Base-by-base conservation (phyloP, 2,113 vertebrate genomes). In the Sinocyclocheilus anshuiensis region DNA sequence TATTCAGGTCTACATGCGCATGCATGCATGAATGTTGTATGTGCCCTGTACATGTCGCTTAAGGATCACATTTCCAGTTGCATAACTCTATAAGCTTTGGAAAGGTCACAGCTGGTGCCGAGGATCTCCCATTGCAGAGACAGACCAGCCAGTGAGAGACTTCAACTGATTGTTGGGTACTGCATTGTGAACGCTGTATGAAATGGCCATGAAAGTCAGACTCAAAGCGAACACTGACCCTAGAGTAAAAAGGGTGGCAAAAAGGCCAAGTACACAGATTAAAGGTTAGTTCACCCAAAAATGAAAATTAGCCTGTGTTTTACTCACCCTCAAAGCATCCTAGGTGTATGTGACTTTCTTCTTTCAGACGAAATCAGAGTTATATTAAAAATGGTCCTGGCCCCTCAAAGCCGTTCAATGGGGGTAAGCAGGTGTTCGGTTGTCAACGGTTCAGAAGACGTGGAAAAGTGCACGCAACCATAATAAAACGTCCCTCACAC, bases 51-150 rank as follows among this genome's bases (percentile, higher is more conserved):
- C 76, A 63, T 18, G 69, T 78, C 77, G 18, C 29, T 18, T 9
- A 72, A 53, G 18, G 79, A 33, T 85, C 86, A 83, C 22, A 74
- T 87, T 86, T 86, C 87, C 57, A 36, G 86, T 77, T 50, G 36
- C 83, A 81, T 33, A 77, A 13, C 39, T 33, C 15, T 12, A n/a
- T 10, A 55, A 39, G 13, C 24, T 78, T 55, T 87, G 26, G 72
- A 69, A 45, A 45, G 16, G 77, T 55, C 24, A 87, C 78, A 89
- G 85, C 78, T 83, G 86, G 29, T 67, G 26, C 53, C 24, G 5
- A 42, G 63, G 63, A 26, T 82, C 63, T 69, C 42, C 24, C 42
- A 71, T 53, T 50, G 24, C 42, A 71, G 11, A 69, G 42, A 8
- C 22, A 4, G 48, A n/a, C n/a, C 55, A 63, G 55, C n/a, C 5